Conservation (phyloP, 2,888 invertebrate genomes). For the Pinctada fucata region DNA sequence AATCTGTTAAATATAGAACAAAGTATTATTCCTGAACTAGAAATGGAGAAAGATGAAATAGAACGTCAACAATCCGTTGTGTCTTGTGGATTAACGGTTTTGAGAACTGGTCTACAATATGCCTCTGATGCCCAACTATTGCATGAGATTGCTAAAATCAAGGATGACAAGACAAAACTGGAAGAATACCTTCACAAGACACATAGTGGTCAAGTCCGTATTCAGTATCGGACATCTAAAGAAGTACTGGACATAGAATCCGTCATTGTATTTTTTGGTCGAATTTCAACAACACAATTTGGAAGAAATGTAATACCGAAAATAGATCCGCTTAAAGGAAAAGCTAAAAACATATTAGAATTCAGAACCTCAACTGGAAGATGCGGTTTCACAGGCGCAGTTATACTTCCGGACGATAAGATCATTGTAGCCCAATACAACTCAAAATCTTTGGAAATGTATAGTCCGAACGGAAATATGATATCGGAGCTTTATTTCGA, state of each 20-base stretch:
- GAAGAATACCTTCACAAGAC: too few species aligned
- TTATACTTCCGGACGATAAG: background rate
- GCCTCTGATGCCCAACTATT: background rate
- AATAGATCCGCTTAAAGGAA: too few species aligned
- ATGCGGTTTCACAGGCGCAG: background rate
- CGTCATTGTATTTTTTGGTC: too few species aligned
- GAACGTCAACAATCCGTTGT: background rate
- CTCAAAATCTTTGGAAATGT: background rate
- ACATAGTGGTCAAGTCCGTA: too few species aligned
- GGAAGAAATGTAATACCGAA: too few species aligned
- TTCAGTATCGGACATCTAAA: too few species aligned
- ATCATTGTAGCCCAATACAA: background rate
- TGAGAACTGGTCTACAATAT: background rate
- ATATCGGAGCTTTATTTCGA: background rate
- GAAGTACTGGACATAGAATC: too few species aligned
- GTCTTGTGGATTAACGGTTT: background rate
- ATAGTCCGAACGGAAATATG: background rate
- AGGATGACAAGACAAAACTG: background rate
- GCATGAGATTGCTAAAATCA: background rate
- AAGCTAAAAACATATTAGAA: too few species aligned
- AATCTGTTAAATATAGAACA: background rate
- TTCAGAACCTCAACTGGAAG: too few species aligned
- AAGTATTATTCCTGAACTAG: background rate
- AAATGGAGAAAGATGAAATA: background rate
- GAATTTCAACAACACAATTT: too few species aligned